A percentile compares a stretch with the other conserved stretches of the same genome.
Evolutionary conservation across 2,888 invertebrate genomes (phyloP).

Genomic region (Imbricaverruca yamaguchii): DNA sequence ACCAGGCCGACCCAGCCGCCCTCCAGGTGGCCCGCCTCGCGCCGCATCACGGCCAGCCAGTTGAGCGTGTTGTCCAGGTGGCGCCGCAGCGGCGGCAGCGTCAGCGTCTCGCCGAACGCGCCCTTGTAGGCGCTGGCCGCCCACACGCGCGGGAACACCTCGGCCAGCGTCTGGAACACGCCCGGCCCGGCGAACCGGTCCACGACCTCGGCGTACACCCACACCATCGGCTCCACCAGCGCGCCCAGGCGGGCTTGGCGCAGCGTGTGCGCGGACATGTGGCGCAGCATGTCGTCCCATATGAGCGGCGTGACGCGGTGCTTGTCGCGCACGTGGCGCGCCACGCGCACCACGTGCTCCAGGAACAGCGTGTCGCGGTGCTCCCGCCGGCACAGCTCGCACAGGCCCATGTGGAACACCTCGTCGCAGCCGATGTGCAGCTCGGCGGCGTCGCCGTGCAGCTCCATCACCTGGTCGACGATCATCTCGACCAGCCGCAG

Average conservation of each 20-base stretch:
- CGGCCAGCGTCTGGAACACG: conserved; percentile 48
- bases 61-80: conserved; percentile 62
- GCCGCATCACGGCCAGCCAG: conserved; percentile 53
- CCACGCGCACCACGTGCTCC: conserved; percentile 54
- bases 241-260: conserved; percentile 55
- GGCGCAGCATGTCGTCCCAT: conserved; percentile 74
- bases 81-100: conserved; percentile 56
- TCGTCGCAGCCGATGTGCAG: conserved; percentile 48
- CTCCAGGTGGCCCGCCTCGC: conserved; percentile 49
- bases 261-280: conserved; percentile 53
- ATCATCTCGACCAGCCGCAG: conserved; percentile 38
- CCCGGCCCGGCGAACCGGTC: conserved; percentile 39
- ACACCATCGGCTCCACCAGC: conserved; percentile 69
- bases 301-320: conserved; percentile 57
- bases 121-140: conserved; percentile 68
- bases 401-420: conserved; percentile 34
- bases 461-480: conserved; percentile 39
- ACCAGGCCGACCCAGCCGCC: conserved; percentile 48
- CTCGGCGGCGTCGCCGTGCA: conserved; percentile 38
- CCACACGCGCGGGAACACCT: conserved; percentile 62
- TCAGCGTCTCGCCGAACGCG: conserved; percentile 61
- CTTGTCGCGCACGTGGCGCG: conserved; percentile 51
- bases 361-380: conserved; percentile 52
- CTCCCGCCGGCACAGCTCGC: conserved; percentile 38
- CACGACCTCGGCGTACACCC: conserved; percentile 63